phyloP scores from a whole-genome alignment of 2,113 vertebrate genomes.

The Oreochromis aureus region DNA sequence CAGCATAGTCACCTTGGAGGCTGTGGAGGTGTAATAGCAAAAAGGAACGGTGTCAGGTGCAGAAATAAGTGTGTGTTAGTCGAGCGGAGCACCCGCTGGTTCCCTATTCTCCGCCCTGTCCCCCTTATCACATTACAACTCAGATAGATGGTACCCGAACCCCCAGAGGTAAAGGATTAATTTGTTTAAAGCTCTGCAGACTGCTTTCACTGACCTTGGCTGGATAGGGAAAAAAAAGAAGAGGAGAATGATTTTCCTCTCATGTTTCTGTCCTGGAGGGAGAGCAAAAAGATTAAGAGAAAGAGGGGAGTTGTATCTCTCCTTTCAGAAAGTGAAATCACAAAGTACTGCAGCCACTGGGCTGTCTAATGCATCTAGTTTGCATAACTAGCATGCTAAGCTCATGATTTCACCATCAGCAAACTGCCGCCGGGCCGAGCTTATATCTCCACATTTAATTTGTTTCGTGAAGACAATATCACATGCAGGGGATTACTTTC shows the following conservation, averaged over 20 bases:
- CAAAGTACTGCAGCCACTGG: background rate
- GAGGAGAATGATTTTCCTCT: background rate
- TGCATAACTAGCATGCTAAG: constrained; percentile 8
- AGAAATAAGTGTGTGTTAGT: constrained; percentile 53
- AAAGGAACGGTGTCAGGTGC: constrained; percentile 38
- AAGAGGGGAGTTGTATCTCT: constrained; percentile 10
- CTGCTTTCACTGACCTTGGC: constrained; percentile 62
- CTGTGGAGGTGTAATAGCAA: constrained; percentile 23
- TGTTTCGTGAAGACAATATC: background rate
- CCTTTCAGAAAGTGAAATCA: constrained; percentile 13
- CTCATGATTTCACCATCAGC: background rate
- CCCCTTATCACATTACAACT: constrained; percentile 65
- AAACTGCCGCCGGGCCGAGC: background rate
- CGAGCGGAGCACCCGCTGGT: constrained; percentile 30
- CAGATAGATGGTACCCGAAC: constrained; percentile 55
- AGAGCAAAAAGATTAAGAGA: constrained; percentile 29
- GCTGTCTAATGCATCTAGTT: background rate
- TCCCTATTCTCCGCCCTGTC: constrained; percentile 35
- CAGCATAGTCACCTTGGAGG: constrained; percentile 26
- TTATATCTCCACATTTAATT: background rate
- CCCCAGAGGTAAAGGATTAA: constrained; percentile 67
- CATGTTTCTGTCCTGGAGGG: background rate
- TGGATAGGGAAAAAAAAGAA: background rate
- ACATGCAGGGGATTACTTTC: background rate
- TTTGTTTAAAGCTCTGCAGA: constrained; percentile 65